Base-by-base conservation (phyloP, 1,140 invertebrate genomes). In the Oncopodura yosiiana region DNA sequence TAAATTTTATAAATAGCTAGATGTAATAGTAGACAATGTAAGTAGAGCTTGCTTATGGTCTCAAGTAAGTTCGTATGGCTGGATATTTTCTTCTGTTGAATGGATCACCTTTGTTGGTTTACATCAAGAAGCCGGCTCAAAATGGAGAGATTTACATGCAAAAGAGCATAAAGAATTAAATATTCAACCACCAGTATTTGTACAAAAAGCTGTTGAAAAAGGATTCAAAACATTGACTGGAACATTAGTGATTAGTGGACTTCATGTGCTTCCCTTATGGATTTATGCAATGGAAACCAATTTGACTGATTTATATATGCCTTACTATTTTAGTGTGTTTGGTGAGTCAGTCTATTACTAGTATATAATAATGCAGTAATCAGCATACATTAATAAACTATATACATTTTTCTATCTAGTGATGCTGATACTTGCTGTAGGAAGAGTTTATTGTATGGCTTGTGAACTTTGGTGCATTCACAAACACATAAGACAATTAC, bases 11-110 rank as follows among this genome's bases (percentile, higher is more conserved):
- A 41, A 53, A 6, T 21, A 64, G 62, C 36, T 64, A 11, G 62
- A 64, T 37, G 62, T 64, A 5, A 53, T 64, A 3, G 39, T 64
- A 5, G 62, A 64, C 45, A 64, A 64, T 29, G 12, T 64, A 16
- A 61, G 62, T 34, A 18, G 62, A 32, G 36, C 29, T n/a, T 27
- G 44, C 26, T 27, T 64, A 4, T 64, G 62, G 62, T 53, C 56
- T 38, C 38, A 54, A 32, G 36, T 60, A 30, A 18, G 18, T 21
- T 19, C 19, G 11, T 42, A 34, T 21, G 49, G 55, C 23, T 57
- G 55, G 42, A 3, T 58, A 16, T 16, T 58, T 6, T 8, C 34
- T 4, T 46, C 34, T 27, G n/a, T 58, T 2, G 56, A 58, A 37
- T 58, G 56, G 56, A 26, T 43, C n/a, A 53, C 56, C 9, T 58